phyloP scores from a whole-genome alignment of 2,797 vertebrate genomes.

The Darevskia nairensis region DNA sequence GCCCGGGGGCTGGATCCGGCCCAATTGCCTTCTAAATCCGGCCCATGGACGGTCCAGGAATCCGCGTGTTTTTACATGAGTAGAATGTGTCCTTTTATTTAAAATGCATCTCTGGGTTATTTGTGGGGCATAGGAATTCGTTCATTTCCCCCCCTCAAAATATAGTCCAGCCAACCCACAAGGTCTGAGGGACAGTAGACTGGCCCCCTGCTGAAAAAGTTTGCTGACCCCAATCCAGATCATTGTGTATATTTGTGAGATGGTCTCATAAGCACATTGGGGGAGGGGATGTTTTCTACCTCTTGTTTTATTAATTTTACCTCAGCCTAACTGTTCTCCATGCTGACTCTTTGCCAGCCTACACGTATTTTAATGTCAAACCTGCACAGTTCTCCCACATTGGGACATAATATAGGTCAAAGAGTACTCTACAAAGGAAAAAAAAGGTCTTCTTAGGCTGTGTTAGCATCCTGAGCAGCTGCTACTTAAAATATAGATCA shows the following conservation, averaged over 20 bases:
- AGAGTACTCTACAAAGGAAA: slow-evolving; percentile 36
- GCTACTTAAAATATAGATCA: slow-evolving; percentile 61
- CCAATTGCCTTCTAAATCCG: too few species aligned
- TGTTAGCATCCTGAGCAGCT: slow-evolving; percentile 60
- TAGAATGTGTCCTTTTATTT: too few species aligned
- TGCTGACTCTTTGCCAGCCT: not conserved
- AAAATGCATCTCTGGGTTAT: too few species aligned
- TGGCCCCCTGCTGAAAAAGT: too few species aligned
- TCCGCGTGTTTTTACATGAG: too few species aligned
- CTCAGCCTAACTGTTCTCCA: not conserved
- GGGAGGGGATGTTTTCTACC: not conserved
- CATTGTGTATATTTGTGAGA: not conserved
- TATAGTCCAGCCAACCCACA: too few species aligned
- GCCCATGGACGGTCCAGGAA: too few species aligned
- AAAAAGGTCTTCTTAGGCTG: slow-evolving; percentile 31
- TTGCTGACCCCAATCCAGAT: slow-evolving; percentile 4
- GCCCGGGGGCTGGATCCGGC: too few species aligned
- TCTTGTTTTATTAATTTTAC: slow-evolving; percentile 20
- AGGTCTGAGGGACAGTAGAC: too few species aligned
- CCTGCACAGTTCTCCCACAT: slow-evolving; percentile 38
- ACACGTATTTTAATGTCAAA: slow-evolving; percentile 45
- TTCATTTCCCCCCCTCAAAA: too few species aligned
- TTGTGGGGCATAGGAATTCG: too few species aligned
- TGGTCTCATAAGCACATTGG: not conserved
- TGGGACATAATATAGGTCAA: slow-evolving; percentile 43